Evolutionary conservation across 64 coral and sea anemone genomes (phyloP), one percentile per base, ranked within the genome.

Genomic region (Cladopsammia gracilis): DNA sequence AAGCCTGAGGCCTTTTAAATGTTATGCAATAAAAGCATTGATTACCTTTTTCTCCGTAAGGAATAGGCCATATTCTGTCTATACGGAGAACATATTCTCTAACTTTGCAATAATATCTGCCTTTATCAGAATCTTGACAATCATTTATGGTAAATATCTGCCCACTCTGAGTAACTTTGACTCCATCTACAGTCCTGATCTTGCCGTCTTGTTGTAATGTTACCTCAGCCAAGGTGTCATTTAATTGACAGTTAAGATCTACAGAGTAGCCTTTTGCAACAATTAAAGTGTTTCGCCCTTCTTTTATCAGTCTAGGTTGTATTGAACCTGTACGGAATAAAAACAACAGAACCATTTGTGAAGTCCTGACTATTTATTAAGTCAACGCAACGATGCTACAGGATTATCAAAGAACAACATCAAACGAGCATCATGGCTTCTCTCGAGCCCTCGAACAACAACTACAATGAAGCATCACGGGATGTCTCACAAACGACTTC

Each of bases 91-190:
- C 12, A 25, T 62, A 61, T 45, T 15, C 5, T 24, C 43, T 18
- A 83, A 76, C 79, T 66, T 54, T 87, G 43, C 92, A 94, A 45
- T 10, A 49, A 53, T 89, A 94, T 48, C 1, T 7, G 46, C 77
- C 86, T 14, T 0, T 9, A 45, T 89, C 92, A 80, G 92, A 76
- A 0, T 13, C 2, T 51, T 64, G 20, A n/a, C 89, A 57, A 54
- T 94, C 73, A 42, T 94, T 94, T 43, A 94, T 89, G 34, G 92
- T 89, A 57, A 94, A 94, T 47, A 94, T 83, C 45, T 94, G 92
- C 64, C 86, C 92, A 69, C 58, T 52, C 74, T 94, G 60, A 13
- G 92, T 94, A n/a, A 94, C 66, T 76, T 89, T 94, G 14, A 76
- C 64, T 15, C 87, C 92, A 83, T 94, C 92, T 8, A 76, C 76